Conservation (phyloP, 2,797 vertebrate genomes). For the Paguma larvata region DNA sequence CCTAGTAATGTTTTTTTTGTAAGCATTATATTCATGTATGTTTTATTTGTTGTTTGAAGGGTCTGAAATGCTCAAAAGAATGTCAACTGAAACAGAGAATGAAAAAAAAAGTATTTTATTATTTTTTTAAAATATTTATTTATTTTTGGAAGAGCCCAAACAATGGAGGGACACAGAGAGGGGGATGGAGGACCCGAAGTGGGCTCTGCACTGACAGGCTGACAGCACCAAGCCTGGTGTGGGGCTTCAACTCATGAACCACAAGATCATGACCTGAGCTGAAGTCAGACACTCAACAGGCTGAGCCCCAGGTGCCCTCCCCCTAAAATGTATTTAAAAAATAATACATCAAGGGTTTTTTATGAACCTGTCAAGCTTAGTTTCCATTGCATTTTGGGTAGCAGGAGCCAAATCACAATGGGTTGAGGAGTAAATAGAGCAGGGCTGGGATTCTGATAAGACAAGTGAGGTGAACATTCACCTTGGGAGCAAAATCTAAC, state of each 20-base stretch:
- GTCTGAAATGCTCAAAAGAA: conserved; percentile 8
- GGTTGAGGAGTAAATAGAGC: background rate
- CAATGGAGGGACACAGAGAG: too few relatives aligned
- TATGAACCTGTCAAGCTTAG: background rate
- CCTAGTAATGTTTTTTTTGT: background rate
- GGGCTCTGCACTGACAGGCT: too few relatives aligned
- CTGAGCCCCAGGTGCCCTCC: too few relatives aligned
- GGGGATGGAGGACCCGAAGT: too few relatives aligned
- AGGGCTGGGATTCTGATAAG: too few relatives aligned
- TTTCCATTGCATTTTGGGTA: background rate
- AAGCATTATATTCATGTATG: background rate
- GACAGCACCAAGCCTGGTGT: too few relatives aligned
- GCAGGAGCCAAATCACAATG: background rate
- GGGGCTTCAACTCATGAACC: too few relatives aligned
- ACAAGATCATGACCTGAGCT: too few relatives aligned
- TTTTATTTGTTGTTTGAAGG: background rate
- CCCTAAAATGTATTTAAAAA: background rate
- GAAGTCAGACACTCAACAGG: too few relatives aligned
- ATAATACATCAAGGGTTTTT: background rate
- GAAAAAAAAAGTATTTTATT: too few relatives aligned
- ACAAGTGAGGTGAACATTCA: background rate
- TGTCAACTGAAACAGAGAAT: background rate
- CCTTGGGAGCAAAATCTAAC: background rate
- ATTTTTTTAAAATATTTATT: too few relatives aligned
- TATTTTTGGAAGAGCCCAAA: too few relatives aligned